Evolutionary conservation across 2,888 invertebrate genomes (phyloP).

Genomic region (Archaeoteleia sp.): DNA sequence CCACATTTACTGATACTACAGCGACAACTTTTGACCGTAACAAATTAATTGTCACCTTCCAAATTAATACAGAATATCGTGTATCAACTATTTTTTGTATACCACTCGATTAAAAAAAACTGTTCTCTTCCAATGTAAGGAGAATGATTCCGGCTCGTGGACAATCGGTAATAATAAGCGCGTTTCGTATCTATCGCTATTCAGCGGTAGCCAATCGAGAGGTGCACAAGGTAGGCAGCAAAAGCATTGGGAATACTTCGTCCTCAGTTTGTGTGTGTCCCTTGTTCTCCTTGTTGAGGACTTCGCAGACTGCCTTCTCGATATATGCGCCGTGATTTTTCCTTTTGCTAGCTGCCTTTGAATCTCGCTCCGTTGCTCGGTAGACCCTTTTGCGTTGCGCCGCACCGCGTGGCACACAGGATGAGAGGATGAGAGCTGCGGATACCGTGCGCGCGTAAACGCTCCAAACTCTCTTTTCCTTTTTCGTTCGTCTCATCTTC

Average conservation of each 20-base stretch:
- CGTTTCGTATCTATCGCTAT: constrained; percentile 58
- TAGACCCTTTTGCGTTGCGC: constrained; percentile 69
- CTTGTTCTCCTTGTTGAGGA: constrained; percentile 57
- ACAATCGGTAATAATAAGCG: constrained; percentile 53
- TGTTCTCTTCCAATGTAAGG: constrained; percentile 22
- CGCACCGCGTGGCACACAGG: constrained; percentile 70
- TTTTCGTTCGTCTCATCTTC: constrained; percentile 35
- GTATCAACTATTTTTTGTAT: too few relatives aligned
- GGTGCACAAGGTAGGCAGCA: constrained; percentile 58
- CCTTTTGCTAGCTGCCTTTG: constrained; percentile 68
- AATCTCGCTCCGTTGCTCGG: constrained; percentile 62
- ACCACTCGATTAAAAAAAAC: too few relatives aligned
- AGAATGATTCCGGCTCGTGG: constrained; percentile 40
- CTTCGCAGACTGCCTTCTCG: constrained; percentile 60
- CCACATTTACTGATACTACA: too few relatives aligned
- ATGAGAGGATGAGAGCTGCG: constrained; percentile 59
- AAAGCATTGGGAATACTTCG: constrained; percentile 62
- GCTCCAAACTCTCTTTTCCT: constrained; percentile 46
- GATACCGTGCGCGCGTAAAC: constrained; percentile 69
- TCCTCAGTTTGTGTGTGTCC: constrained; percentile 61
- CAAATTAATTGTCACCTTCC: too few relatives aligned
- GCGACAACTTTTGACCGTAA: too few relatives aligned
- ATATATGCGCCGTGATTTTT: constrained; percentile 70
- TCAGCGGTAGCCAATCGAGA: constrained; percentile 63
- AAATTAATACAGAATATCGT: too few relatives aligned